Conservation (phyloP, 2,888 invertebrate genomes). For the Chydorus sphaericus region DNA sequence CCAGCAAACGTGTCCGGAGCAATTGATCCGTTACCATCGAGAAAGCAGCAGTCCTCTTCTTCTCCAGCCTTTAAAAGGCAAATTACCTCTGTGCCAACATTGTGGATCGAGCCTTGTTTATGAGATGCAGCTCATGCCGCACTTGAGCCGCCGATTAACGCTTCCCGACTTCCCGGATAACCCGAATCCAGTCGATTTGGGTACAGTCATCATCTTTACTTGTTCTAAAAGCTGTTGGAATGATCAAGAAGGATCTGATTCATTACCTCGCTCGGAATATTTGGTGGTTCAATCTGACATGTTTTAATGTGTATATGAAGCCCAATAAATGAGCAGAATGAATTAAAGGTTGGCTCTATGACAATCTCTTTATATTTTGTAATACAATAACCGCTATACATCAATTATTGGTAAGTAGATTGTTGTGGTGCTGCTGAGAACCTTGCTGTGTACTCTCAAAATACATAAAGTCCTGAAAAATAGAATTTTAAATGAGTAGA, state of each 20-base stretch:
- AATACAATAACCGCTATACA: too few species aligned
- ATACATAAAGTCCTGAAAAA: neutral
- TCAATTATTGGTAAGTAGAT: too few species aligned
- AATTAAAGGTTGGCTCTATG: too few species aligned
- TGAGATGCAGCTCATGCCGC: constrained; percentile 71
- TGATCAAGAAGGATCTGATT: too few species aligned
- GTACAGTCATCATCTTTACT: constrained; percentile 70
- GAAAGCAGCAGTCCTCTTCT: constrained; percentile 48
- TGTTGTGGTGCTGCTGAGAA: too few species aligned
- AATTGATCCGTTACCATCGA: constrained; percentile 67
- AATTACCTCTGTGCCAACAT: constrained; percentile 39
- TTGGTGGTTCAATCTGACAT: constrained; percentile 8
- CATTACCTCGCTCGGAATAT: constrained; percentile 8
- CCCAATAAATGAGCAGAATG: too few species aligned
- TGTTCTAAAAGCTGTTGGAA: constrained; percentile 72
- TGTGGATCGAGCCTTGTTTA: constrained; percentile 57
- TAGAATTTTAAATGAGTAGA: neutral
- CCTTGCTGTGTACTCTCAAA: too few species aligned
- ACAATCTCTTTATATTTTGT: too few species aligned
- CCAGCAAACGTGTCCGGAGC: constrained; percentile 60
- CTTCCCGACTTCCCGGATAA: constrained; percentile 26
- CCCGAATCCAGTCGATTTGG: constrained; percentile 47
- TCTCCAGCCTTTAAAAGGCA: constrained; percentile 43
- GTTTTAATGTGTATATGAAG: neutral
- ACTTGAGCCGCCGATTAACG: constrained; percentile 53